Conservation (phyloP, 1,140 invertebrate genomes). For the Holcopasites calliopsidis region DNA sequence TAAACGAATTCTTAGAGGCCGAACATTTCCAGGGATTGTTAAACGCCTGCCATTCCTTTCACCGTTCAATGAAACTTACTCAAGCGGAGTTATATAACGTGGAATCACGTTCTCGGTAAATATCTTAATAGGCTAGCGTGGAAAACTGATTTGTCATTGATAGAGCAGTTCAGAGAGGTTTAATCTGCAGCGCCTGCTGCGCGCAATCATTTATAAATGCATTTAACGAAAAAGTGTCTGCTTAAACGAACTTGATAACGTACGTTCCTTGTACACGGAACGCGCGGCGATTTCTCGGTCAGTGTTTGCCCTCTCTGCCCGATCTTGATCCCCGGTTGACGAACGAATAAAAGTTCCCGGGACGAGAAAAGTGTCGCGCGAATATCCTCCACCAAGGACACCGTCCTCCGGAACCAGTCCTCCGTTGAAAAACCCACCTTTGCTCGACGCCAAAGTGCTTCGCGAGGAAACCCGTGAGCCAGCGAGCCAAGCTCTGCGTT, state of each 20-base stretch:
- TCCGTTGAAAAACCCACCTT: conserved; percentile 49
- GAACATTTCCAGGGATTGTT: no score
- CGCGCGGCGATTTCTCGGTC: not conserved
- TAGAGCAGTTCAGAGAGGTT: not conserved
- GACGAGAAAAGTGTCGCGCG: conserved; percentile 43
- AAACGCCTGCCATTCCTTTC: not conserved
- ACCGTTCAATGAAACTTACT: not conserved
- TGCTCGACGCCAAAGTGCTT: not conserved
- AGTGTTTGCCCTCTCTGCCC: not conserved
- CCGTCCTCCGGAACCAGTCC: conserved; percentile 56
- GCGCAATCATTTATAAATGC: no score
- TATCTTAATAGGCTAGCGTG: not conserved
- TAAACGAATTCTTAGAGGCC: no score
- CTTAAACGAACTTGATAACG: not conserved
- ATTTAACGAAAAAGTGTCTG: not conserved
- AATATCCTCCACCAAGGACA: conserved; percentile 54
- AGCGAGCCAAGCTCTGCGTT: conserved; percentile 11
- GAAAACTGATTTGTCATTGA: conserved; percentile 31
- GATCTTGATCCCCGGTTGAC: conserved; percentile 8
- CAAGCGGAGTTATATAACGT: not conserved
- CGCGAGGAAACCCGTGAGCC: conserved; percentile 39
- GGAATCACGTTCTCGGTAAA: not conserved
- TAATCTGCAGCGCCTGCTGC: not conserved
- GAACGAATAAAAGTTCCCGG: conserved; percentile 18
- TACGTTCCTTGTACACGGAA: not conserved